Evolutionary conservation across 2,888 invertebrate genomes (phyloP).

Genomic region (Troglohyphantes excavatus): DNA sequence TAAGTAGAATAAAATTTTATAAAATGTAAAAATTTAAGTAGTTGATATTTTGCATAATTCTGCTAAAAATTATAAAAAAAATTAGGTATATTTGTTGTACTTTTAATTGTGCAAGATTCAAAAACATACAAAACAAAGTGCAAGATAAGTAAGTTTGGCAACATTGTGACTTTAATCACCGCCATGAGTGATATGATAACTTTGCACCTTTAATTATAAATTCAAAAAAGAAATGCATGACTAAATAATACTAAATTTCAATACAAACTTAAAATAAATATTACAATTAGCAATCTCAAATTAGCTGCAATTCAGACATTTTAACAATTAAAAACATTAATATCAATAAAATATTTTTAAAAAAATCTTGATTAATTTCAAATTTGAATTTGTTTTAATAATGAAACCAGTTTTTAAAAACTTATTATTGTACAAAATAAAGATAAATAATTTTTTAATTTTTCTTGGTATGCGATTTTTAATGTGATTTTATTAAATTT

Average conservation of each 20-base stretch:
- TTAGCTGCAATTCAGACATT: neutral
- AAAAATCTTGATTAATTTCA: neutral
- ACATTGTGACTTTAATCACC: neutral
- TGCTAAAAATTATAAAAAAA: neutral
- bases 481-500: no score
- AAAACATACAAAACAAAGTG: neutral
- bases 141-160: slow-evolving; percentile 9
- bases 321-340: neutral
- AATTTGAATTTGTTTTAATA: no score
- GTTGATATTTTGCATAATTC: neutral
- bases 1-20: neutral
- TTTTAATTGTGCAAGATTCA: neutral
- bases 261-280: neutral
- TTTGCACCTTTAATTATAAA: neutral
- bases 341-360: neutral
- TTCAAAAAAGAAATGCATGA: neutral
- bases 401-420: no score
- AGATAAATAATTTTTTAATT: neutral
- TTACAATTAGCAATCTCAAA: neutral
- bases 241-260: neutral
- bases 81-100: slow-evolving; percentile 4
- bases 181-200: neutral
- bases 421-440: no score
- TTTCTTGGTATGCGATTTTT: no score
- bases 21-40: slow-evolving; percentile 2